phyloP scores from a whole-genome alignment of 2,113 vertebrate genomes.

The Bettongia penicillata region DNA sequence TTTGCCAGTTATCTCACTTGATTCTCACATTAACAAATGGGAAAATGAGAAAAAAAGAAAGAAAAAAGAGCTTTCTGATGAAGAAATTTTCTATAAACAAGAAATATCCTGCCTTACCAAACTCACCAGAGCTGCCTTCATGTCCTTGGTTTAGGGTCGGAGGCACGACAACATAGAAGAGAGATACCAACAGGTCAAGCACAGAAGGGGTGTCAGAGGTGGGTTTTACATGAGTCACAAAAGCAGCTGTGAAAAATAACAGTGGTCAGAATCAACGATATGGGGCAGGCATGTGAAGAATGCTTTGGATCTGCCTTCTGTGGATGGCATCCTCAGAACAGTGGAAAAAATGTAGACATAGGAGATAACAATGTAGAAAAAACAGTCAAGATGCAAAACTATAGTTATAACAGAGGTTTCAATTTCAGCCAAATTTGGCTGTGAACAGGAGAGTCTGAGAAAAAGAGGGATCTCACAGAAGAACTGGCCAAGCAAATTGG shows the following conservation, averaged over 20 bases:
- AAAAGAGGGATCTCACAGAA: too few species aligned
- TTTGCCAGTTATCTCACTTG: not conserved
- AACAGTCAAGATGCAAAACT: conserved; percentile 31
- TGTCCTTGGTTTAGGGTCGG: too few species aligned
- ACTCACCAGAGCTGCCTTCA: too few species aligned
- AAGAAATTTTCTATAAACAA: conserved; percentile 2
- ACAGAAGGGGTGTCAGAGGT: too few species aligned
- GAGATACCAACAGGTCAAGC: too few species aligned
- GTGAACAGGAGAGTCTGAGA: not conserved
- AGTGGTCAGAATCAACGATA: conserved; percentile 49
- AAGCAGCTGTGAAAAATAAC: conserved; percentile 56
- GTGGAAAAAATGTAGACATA: conserved; percentile 60
- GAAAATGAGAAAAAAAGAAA: not conserved
- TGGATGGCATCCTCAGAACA: conserved; percentile 46
- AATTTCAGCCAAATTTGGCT: conserved; percentile 51
- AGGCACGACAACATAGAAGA: too few species aligned
- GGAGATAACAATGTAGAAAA: conserved; percentile 51
- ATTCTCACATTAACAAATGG: not conserved
- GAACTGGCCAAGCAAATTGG: too few species aligned
- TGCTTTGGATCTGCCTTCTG: conserved; percentile 7
- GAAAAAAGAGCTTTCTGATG: not conserved
- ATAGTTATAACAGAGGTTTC: not conserved
- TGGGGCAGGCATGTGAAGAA: conserved; percentile 70
- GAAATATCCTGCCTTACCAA: too few species aligned
- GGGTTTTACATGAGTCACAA: not conserved